phyloP scores from a whole-genome alignment of 2,888 invertebrate genomes.

The Phyllotreta cruciferae region DNA sequence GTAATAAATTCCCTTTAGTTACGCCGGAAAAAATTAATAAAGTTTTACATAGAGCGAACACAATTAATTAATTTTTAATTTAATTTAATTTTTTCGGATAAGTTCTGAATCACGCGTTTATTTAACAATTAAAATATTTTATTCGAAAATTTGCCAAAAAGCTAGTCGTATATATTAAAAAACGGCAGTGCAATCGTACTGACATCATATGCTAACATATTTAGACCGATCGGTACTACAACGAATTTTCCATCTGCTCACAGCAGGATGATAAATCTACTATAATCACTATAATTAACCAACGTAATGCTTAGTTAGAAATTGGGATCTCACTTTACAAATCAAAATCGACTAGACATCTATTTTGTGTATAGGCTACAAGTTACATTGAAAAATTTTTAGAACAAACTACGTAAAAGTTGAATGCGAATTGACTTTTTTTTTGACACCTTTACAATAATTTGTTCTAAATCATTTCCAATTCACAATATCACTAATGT shows the following conservation, averaged over 20 bases:
- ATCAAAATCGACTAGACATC: constrained; percentile 12
- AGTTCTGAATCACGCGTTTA: too few species aligned
- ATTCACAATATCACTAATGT: too few species aligned
- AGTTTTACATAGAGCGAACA: too few species aligned
- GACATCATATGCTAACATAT: constrained; percentile 1
- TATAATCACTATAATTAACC: background rate
- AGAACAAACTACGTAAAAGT: background rate
- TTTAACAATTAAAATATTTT: constrained; percentile 25
- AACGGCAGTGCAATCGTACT: constrained; percentile 36
- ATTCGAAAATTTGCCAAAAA: constrained; percentile 29
- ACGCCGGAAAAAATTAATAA: too few species aligned
- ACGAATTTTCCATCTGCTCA: constrained; percentile 9
- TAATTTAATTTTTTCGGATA: too few species aligned
- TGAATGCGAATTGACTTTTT: background rate
- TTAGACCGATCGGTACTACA: background rate
- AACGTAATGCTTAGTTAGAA: constrained; percentile 8
- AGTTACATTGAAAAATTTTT: background rate
- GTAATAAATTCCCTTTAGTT: background rate
- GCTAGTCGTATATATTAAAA: constrained; percentile 31
- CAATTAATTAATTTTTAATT: too few species aligned
- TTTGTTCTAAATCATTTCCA: too few species aligned
- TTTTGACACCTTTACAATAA: too few species aligned
- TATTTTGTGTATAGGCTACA: constrained; percentile 10
- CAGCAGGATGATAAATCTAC: constrained; percentile 8
- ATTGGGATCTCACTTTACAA: constrained; percentile 4